Evolutionary conservation across 2,888 invertebrate genomes (phyloP).

Genomic region (Mythimna impura): DNA sequence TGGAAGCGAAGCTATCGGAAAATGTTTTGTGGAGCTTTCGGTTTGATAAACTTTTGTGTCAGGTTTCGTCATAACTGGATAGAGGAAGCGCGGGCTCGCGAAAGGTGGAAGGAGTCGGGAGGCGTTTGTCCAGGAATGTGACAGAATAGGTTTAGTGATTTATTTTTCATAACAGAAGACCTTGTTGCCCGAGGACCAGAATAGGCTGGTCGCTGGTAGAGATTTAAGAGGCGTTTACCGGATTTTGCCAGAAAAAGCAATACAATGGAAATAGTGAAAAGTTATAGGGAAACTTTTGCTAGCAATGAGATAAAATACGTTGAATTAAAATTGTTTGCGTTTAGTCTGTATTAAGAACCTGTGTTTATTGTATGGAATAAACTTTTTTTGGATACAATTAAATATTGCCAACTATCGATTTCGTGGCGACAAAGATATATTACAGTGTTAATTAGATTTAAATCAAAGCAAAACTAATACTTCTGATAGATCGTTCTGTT

Average conservation of each 20-base stretch:
- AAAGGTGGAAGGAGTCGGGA: too few species aligned
- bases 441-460: neutral
- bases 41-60: neutral
- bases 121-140: neutral
- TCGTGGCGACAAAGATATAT: neutral
- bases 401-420: neutral
- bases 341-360: neutral
- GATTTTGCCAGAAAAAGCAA: neutral
- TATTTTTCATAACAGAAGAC: neutral
- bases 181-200: neutral
- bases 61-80: neutral
- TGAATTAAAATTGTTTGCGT: too few species aligned
- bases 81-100: too few species aligned
- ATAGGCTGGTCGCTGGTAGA: neutral
- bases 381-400: neutral
- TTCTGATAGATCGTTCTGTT: neutral
- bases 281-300: neutral
- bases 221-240: neutral
- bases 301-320: neutral
- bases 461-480: neutral
- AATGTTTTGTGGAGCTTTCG: constrained; percentile 4
- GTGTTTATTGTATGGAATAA: neutral
- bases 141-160: neutral
- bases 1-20: constrained; percentile 56
- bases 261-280: neutral